Evolutionary conservation across 1,140 invertebrate genomes (phyloP).

Genomic region (Brachionus rotundiformis): DNA sequence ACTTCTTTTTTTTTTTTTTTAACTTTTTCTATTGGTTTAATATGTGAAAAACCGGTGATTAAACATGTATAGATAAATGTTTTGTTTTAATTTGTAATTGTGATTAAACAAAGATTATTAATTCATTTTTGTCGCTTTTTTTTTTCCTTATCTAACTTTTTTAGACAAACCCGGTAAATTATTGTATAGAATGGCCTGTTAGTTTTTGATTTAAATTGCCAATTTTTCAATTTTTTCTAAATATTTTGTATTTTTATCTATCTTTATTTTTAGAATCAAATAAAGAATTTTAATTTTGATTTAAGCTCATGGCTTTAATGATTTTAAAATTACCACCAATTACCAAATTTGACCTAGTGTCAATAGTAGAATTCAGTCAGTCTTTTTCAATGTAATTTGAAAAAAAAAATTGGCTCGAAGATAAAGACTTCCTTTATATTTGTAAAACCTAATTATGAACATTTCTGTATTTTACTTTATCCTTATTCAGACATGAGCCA

Average conservation of each 20-base stretch:
- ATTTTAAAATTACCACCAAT: too few relatives aligned
- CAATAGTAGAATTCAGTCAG: too few relatives aligned
- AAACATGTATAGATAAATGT: neutral
- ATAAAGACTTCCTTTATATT: too few relatives aligned
- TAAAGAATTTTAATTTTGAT: neutral
- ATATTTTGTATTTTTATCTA: neutral
- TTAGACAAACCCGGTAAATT: neutral
- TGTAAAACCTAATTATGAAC: too few relatives aligned
- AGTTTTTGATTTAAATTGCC: neutral
- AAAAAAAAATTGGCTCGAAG: too few relatives aligned
- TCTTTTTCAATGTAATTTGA: too few relatives aligned
- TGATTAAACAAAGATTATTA: neutral
- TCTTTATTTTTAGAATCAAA: neutral
- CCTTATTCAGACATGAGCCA: too few relatives aligned
- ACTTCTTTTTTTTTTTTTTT: neutral
- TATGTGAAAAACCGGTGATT: neutral
- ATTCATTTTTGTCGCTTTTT: neutral
- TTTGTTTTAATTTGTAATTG: neutral
- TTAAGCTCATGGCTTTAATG: too few relatives aligned
- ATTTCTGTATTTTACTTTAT: too few relatives aligned
- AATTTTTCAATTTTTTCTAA: neutral
- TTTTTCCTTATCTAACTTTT: neutral
- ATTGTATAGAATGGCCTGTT: constrained; percentile 17
- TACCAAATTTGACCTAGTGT: too few relatives aligned
- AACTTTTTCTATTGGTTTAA: neutral